Evolutionary conservation across 2,888 invertebrate genomes (phyloP).

Genomic region (Plebejus argus): DNA sequence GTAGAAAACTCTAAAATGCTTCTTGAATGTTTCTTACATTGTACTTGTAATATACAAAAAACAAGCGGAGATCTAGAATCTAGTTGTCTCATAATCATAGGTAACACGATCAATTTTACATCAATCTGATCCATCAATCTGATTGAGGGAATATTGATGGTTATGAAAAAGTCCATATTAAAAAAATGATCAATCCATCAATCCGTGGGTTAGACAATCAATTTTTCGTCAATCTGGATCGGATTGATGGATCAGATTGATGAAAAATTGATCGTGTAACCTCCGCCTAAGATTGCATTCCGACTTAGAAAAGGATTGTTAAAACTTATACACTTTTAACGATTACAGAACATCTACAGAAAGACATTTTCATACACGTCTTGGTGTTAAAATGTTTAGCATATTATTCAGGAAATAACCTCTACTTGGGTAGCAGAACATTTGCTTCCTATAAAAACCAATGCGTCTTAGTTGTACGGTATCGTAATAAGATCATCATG

Average conservation of each 20-base stretch:
- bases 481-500: not conserved
- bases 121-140: no score
- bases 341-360: not conserved
- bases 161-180: no score
- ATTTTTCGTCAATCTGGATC: no score
- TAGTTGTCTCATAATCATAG: not conserved
- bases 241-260: no score
- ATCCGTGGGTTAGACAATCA: no score
- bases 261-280: no score
- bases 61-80: not conserved
- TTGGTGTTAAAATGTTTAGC: not conserved
- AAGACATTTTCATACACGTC: no score
- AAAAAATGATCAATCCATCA: no score
- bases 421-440: conserved; percentile 1
- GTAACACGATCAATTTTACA: no score
- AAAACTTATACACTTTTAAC: not conserved
- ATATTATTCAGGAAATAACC: conserved; percentile 10
- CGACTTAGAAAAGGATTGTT: not conserved
- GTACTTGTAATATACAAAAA: not conserved
- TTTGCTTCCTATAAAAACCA: not conserved
- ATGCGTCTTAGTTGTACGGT: not conserved
- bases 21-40: not conserved
- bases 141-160: no score
- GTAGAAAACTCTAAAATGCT: not conserved
- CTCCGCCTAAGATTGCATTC: not conserved